A percentile compares a stretch with the other conserved stretches of the same genome.
Evolutionary conservation across 2,113 vertebrate genomes (phyloP).

Genomic region (Spermophilus dauricus): DNA sequence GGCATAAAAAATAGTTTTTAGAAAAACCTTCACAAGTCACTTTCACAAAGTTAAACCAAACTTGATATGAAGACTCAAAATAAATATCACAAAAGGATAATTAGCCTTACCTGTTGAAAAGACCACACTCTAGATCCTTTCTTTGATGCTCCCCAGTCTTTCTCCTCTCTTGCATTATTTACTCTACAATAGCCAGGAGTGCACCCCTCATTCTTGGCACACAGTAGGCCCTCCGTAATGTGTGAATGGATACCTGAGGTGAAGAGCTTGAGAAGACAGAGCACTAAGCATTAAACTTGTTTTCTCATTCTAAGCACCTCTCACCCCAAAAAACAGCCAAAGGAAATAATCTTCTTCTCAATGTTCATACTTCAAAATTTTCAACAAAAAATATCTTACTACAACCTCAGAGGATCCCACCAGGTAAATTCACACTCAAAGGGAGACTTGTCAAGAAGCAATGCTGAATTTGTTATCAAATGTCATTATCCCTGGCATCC

Average conservation of each 20-base stretch:
- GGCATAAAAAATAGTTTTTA: neutral
- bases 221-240: neutral
- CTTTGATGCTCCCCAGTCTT: neutral
- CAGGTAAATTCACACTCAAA: slow-evolving; percentile 6
- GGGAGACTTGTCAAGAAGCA: slow-evolving; percentile 37
- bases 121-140: neutral
- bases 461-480: slow-evolving; percentile 5
- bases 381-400: neutral
- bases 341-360: neutral
- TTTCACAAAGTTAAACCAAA: slow-evolving; percentile 27
- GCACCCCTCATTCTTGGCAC: neutral
- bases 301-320: neutral
- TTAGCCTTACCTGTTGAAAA: neutral
- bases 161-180: neutral
- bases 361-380: neutral
- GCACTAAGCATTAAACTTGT: neutral
- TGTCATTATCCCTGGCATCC: neutral
- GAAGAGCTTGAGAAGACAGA: neutral
- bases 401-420: slow-evolving; percentile 29
- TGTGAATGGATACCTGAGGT: neutral
- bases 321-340: neutral
- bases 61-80: neutral
- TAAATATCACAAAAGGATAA: neutral
- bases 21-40: neutral
- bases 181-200: neutral